Evolutionary conservation across 1,140 invertebrate genomes (phyloP).

Genomic region (Copidosoma floridanum): DNA sequence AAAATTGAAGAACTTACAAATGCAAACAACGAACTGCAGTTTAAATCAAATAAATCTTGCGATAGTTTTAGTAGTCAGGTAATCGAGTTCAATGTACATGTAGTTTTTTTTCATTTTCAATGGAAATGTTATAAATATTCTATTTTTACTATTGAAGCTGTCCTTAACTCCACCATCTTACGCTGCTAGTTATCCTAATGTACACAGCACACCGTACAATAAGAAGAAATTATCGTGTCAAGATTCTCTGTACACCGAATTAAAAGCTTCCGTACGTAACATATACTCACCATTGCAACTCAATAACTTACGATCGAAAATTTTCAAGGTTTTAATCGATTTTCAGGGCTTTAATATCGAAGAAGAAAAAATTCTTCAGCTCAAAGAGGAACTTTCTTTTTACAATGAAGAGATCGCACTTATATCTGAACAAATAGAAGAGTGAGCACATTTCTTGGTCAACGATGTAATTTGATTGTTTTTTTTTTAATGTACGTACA

Average conservation of each 20-base stretch:
- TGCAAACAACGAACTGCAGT: conserved; percentile 22
- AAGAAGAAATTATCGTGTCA: not conserved
- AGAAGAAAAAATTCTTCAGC: conserved; percentile 22
- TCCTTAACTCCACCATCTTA: conserved; percentile 18
- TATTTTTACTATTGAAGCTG: too few species aligned
- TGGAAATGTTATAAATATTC: too few species aligned
- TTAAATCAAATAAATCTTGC: not conserved
- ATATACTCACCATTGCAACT: too few species aligned
- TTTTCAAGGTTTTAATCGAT: not conserved
- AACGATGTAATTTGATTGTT: not conserved
- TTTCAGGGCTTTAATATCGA: conserved; percentile 33
- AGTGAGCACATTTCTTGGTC: conserved; percentile 15
- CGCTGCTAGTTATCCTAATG: conserved; percentile 4
- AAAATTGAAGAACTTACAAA: conserved; percentile 26
- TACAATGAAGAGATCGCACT: conserved; percentile 27
- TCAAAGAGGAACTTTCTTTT: conserved; percentile 29
- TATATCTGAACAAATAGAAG: conserved; percentile 21
- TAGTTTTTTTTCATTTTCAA: too few species aligned
- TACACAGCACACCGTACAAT: conserved; percentile 26
- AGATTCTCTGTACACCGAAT: conserved; percentile 31
- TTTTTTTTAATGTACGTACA: not conserved
- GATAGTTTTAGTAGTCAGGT: conserved; percentile 7
- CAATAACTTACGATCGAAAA: not conserved
- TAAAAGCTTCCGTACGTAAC: conserved; percentile 37
- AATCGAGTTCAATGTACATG: too few species aligned